Conservation (phyloP, 2,888 invertebrate genomes). For the Achlya flavicornis region DNA sequence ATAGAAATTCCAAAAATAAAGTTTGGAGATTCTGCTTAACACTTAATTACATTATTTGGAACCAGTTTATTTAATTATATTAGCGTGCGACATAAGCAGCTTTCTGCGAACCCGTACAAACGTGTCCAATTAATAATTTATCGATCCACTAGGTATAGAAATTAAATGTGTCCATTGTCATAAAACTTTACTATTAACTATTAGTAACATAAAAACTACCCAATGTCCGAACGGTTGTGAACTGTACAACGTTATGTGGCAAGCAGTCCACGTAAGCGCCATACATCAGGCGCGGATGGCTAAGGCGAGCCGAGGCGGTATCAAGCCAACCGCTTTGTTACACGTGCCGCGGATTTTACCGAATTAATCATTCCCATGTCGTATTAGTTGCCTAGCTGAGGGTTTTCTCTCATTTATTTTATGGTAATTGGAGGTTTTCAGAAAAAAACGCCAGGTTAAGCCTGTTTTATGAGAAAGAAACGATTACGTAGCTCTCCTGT, state of each 20-base stretch:
- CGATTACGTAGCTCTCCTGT: neutral
- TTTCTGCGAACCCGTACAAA: too few species aligned
- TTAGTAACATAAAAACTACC: too few species aligned
- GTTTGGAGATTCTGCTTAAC: too few species aligned
- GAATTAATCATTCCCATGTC: conserved; percentile 43
- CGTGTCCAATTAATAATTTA: too few species aligned
- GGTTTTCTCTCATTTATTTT: conserved; percentile 7
- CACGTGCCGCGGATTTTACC: conserved; percentile 27
- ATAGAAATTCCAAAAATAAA: too few species aligned
- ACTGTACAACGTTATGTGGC: conserved; percentile 16
- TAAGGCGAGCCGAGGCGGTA: conserved; percentile 8
- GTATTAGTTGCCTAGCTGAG: conserved; percentile 31
- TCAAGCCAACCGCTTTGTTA: conserved; percentile 22
- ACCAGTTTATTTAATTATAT: too few species aligned
- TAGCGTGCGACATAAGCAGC: too few species aligned
- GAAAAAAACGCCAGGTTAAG: neutral
- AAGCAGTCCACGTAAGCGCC: conserved; percentile 29
- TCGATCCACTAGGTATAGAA: too few species aligned
- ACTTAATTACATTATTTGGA: too few species aligned
- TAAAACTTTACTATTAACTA: too few species aligned
- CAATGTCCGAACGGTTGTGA: neutral
- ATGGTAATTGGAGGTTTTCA: neutral
- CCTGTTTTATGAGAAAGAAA: neutral
- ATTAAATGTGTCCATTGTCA: too few species aligned
- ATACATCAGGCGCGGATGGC: conserved; percentile 30